Percentiles rank a stretch among this genome's conserved stretches.
Evolutionary conservation across 2,797 vertebrate species (phyloP).

Genomic region (Acrocephalus scirpaceus): DNA sequence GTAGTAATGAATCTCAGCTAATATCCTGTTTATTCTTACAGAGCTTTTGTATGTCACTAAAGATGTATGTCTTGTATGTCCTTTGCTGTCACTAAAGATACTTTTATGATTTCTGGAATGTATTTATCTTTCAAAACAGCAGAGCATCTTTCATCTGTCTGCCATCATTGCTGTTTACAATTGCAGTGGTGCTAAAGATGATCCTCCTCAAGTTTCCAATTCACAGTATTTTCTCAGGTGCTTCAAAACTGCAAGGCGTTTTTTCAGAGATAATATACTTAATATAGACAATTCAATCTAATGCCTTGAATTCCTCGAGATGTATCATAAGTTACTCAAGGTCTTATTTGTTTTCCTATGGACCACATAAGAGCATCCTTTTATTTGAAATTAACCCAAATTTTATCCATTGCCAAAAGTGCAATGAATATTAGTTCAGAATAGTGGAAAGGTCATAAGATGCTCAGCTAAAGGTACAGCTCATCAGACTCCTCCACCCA

Average conservation of each 20-base stretch:
- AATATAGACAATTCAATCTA: slow-evolving; percentile 67
- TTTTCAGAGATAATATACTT: slow-evolving; percentile 57
- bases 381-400: slow-evolving; percentile 25
- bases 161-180: slow-evolving; percentile 61
- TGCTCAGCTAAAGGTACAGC: background rate
- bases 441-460: background rate
- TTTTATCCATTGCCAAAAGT: slow-evolving; percentile 27
- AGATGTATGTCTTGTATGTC: background rate
- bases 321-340: background rate
- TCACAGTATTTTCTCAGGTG: slow-evolving; percentile 65
- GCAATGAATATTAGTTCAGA: slow-evolving; percentile 30
- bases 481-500: background rate
- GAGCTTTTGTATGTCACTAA: slow-evolving; percentile 49
- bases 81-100: slow-evolving; percentile 55
- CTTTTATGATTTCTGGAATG: slow-evolving; percentile 68
- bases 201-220: slow-evolving; percentile 68
- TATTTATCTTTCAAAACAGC: slow-evolving; percentile 63
- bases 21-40: slow-evolving; percentile 45
- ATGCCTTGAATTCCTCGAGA: slow-evolving; percentile 53
- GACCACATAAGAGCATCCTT: background rate
- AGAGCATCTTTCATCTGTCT: slow-evolving; percentile 71
- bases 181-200: slow-evolving; percentile 65
- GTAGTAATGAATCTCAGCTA: slow-evolving; percentile 40
- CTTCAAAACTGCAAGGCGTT: slow-evolving; percentile 70
- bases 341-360: slow-evolving; percentile 21